Percentiles rank a stretch among this genome's conserved stretches.
These are phyloP conservation scores for Oppia nitens DNA, from an alignment of 1,140 invertebrate species.

Conservation along the genomic window DNA sequence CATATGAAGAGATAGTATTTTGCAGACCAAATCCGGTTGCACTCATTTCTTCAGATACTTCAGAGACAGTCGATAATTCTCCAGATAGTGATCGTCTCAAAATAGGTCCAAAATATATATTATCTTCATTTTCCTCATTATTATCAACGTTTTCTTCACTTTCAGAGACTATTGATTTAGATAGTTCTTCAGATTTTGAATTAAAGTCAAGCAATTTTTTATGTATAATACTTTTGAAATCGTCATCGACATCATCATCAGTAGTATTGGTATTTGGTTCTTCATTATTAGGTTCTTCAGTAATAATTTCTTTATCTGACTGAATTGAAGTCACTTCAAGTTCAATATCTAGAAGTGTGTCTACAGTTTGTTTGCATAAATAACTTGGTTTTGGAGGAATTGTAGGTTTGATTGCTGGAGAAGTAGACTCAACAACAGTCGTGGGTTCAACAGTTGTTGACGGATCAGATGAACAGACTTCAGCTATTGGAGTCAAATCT, in stretches of 20 bases:
- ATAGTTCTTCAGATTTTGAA: neutral
- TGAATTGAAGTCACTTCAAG: constrained; percentile 1
- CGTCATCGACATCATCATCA: neutral
- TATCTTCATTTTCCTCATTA: constrained; percentile 6
- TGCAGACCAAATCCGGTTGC: neutral
- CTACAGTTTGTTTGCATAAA: neutral
- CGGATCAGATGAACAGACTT: constrained; percentile 14
- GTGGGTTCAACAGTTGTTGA: constrained; percentile 12
- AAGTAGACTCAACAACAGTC: constrained; percentile 3
- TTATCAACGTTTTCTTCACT: neutral
- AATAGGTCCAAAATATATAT: neutral
- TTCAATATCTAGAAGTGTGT: neutral
- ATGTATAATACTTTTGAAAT: neutral
- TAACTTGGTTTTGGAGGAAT: neutral
- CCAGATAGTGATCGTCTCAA: constrained; percentile 8
- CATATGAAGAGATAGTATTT: neutral
- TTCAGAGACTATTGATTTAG: neutral
- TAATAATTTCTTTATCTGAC: neutral
- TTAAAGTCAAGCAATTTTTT: neutral
- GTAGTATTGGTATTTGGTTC: neutral
- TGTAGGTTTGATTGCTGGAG: neutral
- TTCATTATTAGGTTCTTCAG: constrained; percentile 1
- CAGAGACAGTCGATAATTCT: constrained; percentile 23
- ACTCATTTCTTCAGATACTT: constrained; percentile 23
- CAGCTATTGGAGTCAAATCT: constrained; percentile 14